Evolutionary conservation across 2,113 vertebrate species (phyloP).

Genomic region (Dipodomys stephensi): DNA sequence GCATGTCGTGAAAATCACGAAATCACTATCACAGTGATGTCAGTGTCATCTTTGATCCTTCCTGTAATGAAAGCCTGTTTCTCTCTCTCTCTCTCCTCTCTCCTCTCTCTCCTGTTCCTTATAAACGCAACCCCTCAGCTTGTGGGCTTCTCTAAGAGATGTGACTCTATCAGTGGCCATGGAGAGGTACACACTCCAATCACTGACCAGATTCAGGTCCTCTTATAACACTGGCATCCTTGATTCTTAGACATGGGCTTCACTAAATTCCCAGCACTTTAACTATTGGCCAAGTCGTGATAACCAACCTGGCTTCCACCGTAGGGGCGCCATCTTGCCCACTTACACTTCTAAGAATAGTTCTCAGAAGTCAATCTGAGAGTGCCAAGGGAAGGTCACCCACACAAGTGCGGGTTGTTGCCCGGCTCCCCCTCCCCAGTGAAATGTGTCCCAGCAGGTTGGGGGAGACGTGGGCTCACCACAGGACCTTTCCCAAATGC

Average conservation of each 20-base stretch:
- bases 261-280: neutral
- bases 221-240: neutral
- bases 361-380: neutral
- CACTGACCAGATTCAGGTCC: neutral
- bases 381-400: slow-evolving; percentile 61
- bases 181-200: neutral
- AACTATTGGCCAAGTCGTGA: neutral
- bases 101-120: neutral
- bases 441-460: neutral
- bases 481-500: slow-evolving; percentile 41
- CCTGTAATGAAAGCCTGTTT: neutral
- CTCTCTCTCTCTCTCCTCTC: neutral
- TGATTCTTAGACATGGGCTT: neutral
- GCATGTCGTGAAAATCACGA: neutral
- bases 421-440: slow-evolving; percentile 10
- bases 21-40: neutral
- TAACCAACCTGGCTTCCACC: neutral
- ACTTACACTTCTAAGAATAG: slow-evolving; percentile 34
- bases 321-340: neutral
- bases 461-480: slow-evolving; percentile 48
- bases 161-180: neutral
- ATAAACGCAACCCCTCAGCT: neutral
- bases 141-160: neutral
- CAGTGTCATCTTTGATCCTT: neutral
- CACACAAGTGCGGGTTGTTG: neutral